These are phyloP conservation scores for Dryococelus australis DNA, from an alignment of 2,888 invertebrate genomes.

Conservation along the genomic window DNA sequence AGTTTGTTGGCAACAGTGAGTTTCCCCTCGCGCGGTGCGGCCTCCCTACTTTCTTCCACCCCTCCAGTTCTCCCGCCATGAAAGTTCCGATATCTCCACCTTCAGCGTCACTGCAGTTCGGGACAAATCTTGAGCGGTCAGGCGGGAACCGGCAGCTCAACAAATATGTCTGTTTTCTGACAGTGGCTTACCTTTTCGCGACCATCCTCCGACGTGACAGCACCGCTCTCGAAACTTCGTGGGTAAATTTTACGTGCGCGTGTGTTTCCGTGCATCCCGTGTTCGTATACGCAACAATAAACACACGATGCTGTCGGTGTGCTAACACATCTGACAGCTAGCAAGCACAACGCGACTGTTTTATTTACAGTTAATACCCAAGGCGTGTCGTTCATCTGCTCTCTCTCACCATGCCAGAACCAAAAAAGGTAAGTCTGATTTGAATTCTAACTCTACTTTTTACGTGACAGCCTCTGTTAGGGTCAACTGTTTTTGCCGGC, in stretches of 20 bases:
- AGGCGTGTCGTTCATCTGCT: neutral
- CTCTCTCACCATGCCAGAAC: neutral
- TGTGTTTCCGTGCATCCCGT: neutral
- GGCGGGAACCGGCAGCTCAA: neutral
- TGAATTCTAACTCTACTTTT: too few relatives aligned
- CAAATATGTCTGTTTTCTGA: conserved; percentile 13
- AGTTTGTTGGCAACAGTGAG: neutral
- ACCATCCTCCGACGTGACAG: neutral
- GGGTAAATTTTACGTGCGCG: neutral
- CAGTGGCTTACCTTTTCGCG: neutral
- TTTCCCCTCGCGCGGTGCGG: neutral
- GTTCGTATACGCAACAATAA: neutral
- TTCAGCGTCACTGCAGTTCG: neutral
- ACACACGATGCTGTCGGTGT: neutral
- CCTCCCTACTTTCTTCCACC: neutral
- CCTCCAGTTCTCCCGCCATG: neutral
- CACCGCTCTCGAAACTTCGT: neutral
- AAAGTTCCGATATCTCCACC: neutral
- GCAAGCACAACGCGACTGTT: neutral
- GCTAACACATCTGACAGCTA: neutral
- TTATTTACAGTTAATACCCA: neutral
- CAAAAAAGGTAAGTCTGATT: neutral
- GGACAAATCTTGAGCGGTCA: neutral
- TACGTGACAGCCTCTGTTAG: too few relatives aligned
- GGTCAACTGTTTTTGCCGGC: too few relatives aligned